Evolutionary conservation across 2,888 invertebrate genomes (phyloP).

Genomic region (Cantharis lateralis): DNA sequence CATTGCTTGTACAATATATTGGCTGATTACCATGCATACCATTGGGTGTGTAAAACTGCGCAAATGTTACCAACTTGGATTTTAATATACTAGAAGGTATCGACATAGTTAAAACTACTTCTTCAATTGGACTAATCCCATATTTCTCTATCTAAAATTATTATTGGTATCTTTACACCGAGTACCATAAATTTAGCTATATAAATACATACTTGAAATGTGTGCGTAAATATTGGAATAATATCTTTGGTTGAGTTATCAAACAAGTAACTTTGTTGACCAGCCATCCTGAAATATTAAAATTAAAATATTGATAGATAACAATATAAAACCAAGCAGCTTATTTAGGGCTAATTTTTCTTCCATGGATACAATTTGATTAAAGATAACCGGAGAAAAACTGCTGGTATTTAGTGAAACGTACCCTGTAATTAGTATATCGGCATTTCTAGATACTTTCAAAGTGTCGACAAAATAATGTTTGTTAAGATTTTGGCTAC

Average conservation of each 20-base stretch:
- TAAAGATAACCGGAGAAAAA: too few relatives aligned
- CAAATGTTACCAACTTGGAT: slow-evolving; percentile 30
- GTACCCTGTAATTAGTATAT: background rate
- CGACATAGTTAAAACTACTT: slow-evolving; percentile 45
- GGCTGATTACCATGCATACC: slow-evolving; percentile 41
- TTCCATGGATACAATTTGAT: too few relatives aligned
- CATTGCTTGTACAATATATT: slow-evolving; percentile 39
- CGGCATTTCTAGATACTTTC: slow-evolving; percentile 43
- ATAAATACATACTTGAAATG: slow-evolving; percentile 40
- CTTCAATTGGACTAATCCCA: slow-evolving; percentile 53
- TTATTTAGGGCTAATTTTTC: too few relatives aligned
- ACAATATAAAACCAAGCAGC: too few relatives aligned
- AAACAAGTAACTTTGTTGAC: slow-evolving; percentile 50
- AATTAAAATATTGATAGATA: background rate
- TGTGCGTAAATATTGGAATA: slow-evolving; percentile 42
- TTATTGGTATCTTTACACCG: background rate
- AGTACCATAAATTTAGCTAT: background rate
- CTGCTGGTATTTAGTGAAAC: background rate
- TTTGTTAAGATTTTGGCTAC: slow-evolving; percentile 47
- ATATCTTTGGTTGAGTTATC: slow-evolving; percentile 37
- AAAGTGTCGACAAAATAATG: slow-evolving; percentile 40
- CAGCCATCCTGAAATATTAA: slow-evolving; percentile 47
- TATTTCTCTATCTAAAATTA: slow-evolving; percentile 44
- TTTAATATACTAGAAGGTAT: slow-evolving; percentile 44
- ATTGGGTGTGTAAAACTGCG: slow-evolving; percentile 36